Conservation (phyloP, 2,797 vertebrate genomes). For the Danio kyathit region DNA sequence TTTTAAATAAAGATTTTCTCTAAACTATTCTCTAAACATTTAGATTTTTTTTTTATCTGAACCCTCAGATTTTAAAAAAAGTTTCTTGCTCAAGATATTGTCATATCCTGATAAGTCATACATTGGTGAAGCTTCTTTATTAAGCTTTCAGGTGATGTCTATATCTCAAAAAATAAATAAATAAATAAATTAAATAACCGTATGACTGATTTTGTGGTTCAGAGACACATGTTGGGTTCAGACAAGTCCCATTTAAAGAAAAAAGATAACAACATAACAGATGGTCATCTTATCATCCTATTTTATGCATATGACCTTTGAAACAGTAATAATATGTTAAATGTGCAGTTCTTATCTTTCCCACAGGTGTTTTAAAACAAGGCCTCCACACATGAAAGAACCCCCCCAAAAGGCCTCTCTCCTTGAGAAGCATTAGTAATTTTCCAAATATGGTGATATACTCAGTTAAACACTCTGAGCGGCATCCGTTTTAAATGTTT, state of each 20-base stretch:
- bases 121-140: too few relatives aligned
- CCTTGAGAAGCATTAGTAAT: slow-evolving; percentile 9
- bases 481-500: slow-evolving; percentile 7
- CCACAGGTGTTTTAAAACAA: slow-evolving; percentile 70
- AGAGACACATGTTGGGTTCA: slow-evolving; percentile 31
- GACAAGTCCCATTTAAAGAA: slow-evolving; percentile 66
- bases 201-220: too few relatives aligned
- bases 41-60: too few relatives aligned
- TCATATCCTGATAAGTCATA: too few relatives aligned
- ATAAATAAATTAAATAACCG: too few relatives aligned
- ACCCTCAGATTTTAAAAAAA: too few relatives aligned
- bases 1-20: too few relatives aligned
- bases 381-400: slow-evolving; percentile 56
- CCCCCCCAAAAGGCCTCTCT: slow-evolving; percentile 65
- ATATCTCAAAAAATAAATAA: too few relatives aligned
- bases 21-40: too few relatives aligned
- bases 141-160: too few relatives aligned
- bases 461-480: not conserved
- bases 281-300: slow-evolving; percentile 75
- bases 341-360: slow-evolving; percentile 62
- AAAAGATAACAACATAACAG: slow-evolving; percentile 70
- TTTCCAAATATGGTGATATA: slow-evolving; percentile 9
- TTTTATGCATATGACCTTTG: slow-evolving; percentile 76
- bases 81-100: too few relatives aligned
- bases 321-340: slow-evolving; percentile 72